Base-by-base conservation (phyloP, 2,888 invertebrate genomes). In the Yponomeuta plumbellus region DNA sequence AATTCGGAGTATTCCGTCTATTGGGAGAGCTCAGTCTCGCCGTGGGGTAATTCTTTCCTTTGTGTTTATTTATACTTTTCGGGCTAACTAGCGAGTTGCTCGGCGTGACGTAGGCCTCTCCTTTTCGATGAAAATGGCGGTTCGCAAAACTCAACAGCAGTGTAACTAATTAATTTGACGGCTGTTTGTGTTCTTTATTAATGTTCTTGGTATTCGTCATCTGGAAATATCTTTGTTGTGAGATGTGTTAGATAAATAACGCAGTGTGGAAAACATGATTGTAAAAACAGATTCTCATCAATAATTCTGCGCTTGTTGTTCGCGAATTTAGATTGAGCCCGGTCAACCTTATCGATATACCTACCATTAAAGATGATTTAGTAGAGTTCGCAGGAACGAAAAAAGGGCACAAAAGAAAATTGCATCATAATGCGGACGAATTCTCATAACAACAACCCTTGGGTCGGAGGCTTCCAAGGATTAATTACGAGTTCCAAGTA, bases 401-500 rank as follows among this genome's bases (percentile, higher is more conserved):
- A 52, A 52, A 52, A 17, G 44, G 5, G 17, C 17, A 52, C 44
- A 52, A 83, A 84, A 80, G 83, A 81, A 84, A 82, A 78, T 79
- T 72, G 71, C 81, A 78, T 80, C 81, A 84, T 84, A 85, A 86
- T 80, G 80, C 77, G 79, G 79, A 83, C 81, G 85, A 86, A 88
- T 87, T 88, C 88, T 88, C 83, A 84, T 84, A 87, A 85, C 88
- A 86, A 85, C 88, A 86, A 86, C 87, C 90, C 86, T 87, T 77
- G 83, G 83, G 82, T 86, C 74, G 87, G 80, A 91, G 90, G 90
- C 87, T 89, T 90, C 90, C 85, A 85, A 85, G 90, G 90, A 90
- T 90, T 90, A 90, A 91, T 90, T 91, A 91, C 84, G 87, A 82
- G 88, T 91, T 91, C 90, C 84, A 84, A 87, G 90, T 91, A 91